phyloP scores from a whole-genome alignment of 2,113 vertebrate genomes.

The Caranx melampygus region DNA sequence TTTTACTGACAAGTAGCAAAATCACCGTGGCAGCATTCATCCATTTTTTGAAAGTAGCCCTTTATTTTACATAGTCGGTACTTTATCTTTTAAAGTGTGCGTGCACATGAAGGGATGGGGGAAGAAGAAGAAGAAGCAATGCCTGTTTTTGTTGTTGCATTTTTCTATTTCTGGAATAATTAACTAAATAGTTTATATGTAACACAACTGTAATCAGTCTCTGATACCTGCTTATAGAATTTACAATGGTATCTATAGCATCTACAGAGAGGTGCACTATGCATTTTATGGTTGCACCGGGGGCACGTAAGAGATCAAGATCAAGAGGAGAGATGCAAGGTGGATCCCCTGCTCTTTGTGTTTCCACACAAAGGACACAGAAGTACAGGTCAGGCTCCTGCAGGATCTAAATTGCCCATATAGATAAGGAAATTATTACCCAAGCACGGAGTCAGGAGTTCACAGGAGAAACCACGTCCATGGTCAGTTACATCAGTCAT shows the following conservation, averaged over 20 bases:
- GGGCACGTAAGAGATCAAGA: neutral
- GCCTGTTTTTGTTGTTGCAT: neutral
- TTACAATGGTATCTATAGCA: neutral
- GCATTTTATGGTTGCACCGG: constrained; percentile 10
- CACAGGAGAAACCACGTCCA: neutral
- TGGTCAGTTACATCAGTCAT: too few species aligned
- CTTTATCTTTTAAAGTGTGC: neutral
- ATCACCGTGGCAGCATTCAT: constrained; percentile 3
- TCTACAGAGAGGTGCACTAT: neutral
- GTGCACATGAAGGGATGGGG: neutral
- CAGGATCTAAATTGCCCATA: neutral
- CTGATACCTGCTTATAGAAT: neutral
- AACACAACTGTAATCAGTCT: neutral
- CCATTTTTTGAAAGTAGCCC: neutral
- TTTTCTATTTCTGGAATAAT: constrained; percentile 17
- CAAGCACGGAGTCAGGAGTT: neutral
- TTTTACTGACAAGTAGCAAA: neutral
- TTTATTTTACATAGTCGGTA: neutral
- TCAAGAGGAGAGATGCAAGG: too few species aligned
- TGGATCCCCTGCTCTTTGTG: neutral
- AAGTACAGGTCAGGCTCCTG: neutral
- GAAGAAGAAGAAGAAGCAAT: neutral
- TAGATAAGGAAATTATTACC: neutral
- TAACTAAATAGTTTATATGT: neutral
- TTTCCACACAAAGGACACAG: neutral